Base-by-base conservation (phyloP, 2,113 vertebrate species). In the Aptenodytes patagonicus region DNA sequence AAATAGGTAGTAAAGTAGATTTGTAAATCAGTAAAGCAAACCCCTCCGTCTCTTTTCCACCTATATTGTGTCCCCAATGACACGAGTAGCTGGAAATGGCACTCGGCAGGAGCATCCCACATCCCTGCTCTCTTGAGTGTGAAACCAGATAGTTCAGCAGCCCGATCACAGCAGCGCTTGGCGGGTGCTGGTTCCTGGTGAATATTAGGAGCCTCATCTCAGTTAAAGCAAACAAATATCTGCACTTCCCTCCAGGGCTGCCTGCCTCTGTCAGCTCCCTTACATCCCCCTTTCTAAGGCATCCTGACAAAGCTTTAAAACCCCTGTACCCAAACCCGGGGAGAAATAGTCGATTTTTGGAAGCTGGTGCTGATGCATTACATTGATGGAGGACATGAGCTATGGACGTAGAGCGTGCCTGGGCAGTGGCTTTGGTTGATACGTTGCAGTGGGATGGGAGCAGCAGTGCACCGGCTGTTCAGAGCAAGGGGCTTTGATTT, bases 271-370 rank as follows among this genome's bases (percentile, higher is more conserved):
- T 44, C 16, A 2, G 10, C 42, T 78, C 21, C n/a, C 21, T 73
- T 54, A 28, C 7, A 7, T 40, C 20, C 12, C 75, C 13, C 40
- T 86, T 85, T 61, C 44, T 65, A 26, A 51, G 42, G 31, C 4
- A 28, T 83, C 32, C 72, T 75, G 17, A n/a, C 15, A 62, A 47
- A 75, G 42, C 28, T 87, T 78, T 78, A 22, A 57, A 73, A 29
- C 10, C 17, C 31, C 52, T 17, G 0, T 42, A 11, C 24, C 10
- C 34, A 29, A 64, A 3, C 6, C 13, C 0, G 1, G 25, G 34
- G 36, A 55, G 22, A 75, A 82, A 38, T 1, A 44, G 49, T 22
- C 3, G 7, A 25, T 25, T 69, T 76, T 93, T 89, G 77, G 88
- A 70, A 87, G 54, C 54, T 77, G 51, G 10, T 78, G 55, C 22